Evolutionary conservation across 1,140 invertebrate genomes (phyloP).

Genomic region (Ostrea edulis): DNA sequence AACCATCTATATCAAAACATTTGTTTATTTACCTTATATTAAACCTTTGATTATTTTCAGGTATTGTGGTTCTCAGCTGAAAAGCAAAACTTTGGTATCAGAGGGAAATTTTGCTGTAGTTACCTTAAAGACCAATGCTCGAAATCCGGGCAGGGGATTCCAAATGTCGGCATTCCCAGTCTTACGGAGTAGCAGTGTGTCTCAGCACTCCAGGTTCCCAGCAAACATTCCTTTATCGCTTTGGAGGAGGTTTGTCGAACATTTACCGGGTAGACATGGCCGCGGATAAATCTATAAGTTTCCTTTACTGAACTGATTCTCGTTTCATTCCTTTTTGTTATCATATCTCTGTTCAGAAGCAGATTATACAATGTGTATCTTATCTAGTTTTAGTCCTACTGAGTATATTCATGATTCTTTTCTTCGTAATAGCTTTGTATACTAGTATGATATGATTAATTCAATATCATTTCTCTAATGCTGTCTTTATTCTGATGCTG

Average conservation of each 20-base stretch:
- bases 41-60: conserved; percentile 33
- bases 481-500: no score
- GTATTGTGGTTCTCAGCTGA: conserved; percentile 42
- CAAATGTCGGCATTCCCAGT: conserved; percentile 22
- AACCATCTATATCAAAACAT: no score
- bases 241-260: background rate
- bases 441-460: no score
- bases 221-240: background rate
- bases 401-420: no score
- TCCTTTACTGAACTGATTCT: background rate
- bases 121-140: conserved; percentile 44
- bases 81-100: conserved; percentile 39
- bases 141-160: conserved; percentile 46
- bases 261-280: background rate
- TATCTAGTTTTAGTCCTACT: no score
- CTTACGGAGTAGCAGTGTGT: background rate
- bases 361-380: no score
- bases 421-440: no score
- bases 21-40: no score
- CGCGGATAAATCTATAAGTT: background rate
- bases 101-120: conserved; percentile 48
- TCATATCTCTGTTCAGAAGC: no score
- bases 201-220: background rate
- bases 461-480: no score
- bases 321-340: background rate